Base-by-base conservation (phyloP, 2,113 vertebrate species). In the Sisor rabdophorus region DNA sequence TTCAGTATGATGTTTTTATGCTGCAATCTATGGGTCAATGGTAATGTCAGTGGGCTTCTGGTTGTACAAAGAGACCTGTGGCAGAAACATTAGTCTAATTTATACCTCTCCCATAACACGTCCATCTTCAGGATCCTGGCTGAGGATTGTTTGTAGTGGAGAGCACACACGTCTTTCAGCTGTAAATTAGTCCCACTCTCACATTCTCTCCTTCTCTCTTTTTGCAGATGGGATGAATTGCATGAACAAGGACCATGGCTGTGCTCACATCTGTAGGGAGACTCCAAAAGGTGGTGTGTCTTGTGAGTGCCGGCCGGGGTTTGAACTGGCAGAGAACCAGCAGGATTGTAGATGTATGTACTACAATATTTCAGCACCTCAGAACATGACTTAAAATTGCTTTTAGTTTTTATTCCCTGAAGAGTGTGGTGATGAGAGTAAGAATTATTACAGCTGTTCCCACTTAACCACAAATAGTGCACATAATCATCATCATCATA, bases 201-300 rank as follows among this genome's bases (percentile, higher is more conserved):
- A 44, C 30, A 32, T 15, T 70, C 61, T 54, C 63, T 63, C 76
- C 81, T 75, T 86, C 74, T 81, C 69, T 79, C 54, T 80, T 73
- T 87, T 22, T 83, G 60, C 93, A 99, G 97, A 98, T 87, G 97
- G 97, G 78, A 99, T 99, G 97, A 99, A 97, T 93, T 99, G 97
- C 90, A 99, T 99, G 97, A 99, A 99, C 91, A 99, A 98, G 91
- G 93, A 98, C 81, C 97, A 99, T 6, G 95, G 95, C 87, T 99
- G 97, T 75, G 96, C 94, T 84, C 96, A 99, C 87, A 99, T 99
- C 93, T 99, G 97, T 91, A 93, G 96, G 76, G 97, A 99, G 88
- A 96, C 95, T 7, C 94, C 97, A 80, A 99, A 98, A 93, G 95
- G 95, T 64, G 97, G 96, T 58, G 96, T 98, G 81, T 95, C 97